Evolutionary conservation across 2,113 vertebrate species (phyloP), one percentile per base, ranked within the genome.

Genomic region (Actenoides lindsayi): DNA sequence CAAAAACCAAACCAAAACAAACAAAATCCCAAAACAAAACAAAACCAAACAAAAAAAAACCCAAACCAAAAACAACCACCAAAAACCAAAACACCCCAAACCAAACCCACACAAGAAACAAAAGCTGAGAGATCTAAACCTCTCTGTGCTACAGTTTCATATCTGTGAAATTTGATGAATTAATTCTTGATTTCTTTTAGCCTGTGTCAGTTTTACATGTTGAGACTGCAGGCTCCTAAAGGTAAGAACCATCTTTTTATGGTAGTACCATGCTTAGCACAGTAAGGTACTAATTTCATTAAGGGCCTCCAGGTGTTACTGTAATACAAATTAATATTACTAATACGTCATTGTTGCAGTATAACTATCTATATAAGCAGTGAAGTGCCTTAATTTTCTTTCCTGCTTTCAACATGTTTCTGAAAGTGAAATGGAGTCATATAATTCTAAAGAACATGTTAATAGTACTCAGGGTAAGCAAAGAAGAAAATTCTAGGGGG

Each of bases 391-490:
- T 90, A 25, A 71, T 68, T 95, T 94, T 89, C 42, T 87, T 74
- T 53, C 46, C 41, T 60, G 56, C 18, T 92, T 90, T 87, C 63
- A 78, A 44, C 12, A 33, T 33, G 3, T 42, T n/a, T 92, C 76
- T 86, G 56, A 89, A 88, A 87, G 64, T 64, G 51, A 94, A 93
- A 92, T 60, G 71, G 41, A 92, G 56, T 60, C 64, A 78, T 56
- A 71, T 77, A 75, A 67, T 64, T 92, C 68, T 75, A 81, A 94
- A 80, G 37, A 89, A 83, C 42, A 71, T 53, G 41, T 23, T 93
- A 83, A 86, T 86, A 86, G 81, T 86, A 86, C 16, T 81, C 39
- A 39, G 46, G 63, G 86, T 89, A 90, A 94, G 71, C 20, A 91
- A 94, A 74, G 56, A 70, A 85, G 13, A 92, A 93, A 71, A 90